Conservation (phyloP, 1,140 invertebrate species). For the Pemphigus obesinymphae region DNA sequence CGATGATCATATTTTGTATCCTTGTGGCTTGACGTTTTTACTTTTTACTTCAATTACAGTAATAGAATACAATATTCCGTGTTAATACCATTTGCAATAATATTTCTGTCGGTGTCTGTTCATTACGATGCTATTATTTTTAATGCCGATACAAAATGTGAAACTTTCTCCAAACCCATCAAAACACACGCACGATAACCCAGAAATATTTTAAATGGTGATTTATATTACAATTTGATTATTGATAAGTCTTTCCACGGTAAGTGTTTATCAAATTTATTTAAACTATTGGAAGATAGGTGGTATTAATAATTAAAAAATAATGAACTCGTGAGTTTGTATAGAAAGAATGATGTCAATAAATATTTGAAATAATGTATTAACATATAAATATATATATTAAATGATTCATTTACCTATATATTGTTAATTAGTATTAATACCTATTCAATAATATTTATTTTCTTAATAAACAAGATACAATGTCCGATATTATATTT, state of each 20-base stretch:
- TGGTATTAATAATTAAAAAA: neutral
- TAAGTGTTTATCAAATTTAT: neutral
- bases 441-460: neutral
- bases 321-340: neutral
- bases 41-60: too few relatives aligned
- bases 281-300: neutral
- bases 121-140: too few relatives aligned
- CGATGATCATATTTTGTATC: too few relatives aligned
- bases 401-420: neutral
- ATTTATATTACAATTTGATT: neutral
- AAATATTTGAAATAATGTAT: constrained; percentile 37
- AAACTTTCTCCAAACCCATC: too few relatives aligned
- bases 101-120: too few relatives aligned
- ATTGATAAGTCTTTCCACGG: neutral
- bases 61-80: too few relatives aligned
- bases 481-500: too few relatives aligned
- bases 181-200: too few relatives aligned
- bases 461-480: neutral
- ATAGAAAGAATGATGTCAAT: neutral
- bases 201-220: neutral
- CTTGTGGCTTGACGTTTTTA: too few relatives aligned
- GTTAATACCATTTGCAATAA: too few relatives aligned
- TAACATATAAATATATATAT: constrained; percentile 10
- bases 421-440: neutral
- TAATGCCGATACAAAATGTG: too few relatives aligned